Percentiles rank a stretch among this genome's conserved stretches.
Evolutionary conservation across 2,888 invertebrate species (phyloP).

Genomic region (Leucophora obtusa): DNA sequence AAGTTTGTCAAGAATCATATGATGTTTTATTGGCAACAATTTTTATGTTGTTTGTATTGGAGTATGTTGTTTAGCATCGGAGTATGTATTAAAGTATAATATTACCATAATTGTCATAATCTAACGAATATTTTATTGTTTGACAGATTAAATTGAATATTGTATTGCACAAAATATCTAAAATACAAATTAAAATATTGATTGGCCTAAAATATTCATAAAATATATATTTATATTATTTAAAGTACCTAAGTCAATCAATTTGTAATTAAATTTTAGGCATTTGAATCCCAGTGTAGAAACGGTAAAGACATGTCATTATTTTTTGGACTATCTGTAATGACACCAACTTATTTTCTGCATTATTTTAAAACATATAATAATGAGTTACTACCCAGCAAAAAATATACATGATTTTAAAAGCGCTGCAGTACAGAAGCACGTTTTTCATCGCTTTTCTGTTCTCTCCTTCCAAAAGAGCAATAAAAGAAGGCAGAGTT

Average conservation of each 20-base stretch:
- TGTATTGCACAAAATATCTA: background rate
- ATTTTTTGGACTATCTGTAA: too few relatives aligned
- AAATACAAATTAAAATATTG: background rate
- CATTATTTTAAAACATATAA: too few relatives aligned
- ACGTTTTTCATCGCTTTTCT: too few relatives aligned
- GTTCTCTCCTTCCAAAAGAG: too few relatives aligned
- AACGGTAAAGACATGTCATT: too few relatives aligned
- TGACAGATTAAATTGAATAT: constrained; percentile 13
- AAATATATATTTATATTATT: background rate
- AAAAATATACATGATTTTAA: too few relatives aligned
- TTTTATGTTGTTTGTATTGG: background rate
- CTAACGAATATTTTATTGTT: constrained; percentile 17
- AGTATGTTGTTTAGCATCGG: background rate
- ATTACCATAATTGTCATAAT: constrained; percentile 34
- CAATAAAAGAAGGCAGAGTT: too few relatives aligned
- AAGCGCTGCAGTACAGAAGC: too few relatives aligned
- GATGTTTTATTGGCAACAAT: constrained; percentile 14
- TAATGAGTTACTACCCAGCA: too few relatives aligned
- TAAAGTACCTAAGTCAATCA: background rate
- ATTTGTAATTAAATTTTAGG: background rate
- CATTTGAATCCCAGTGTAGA: too few relatives aligned
- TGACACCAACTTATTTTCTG: too few relatives aligned
- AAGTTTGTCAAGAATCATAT: constrained; percentile 12
- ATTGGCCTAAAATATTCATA: background rate
- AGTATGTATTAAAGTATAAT: background rate